Evolutionary conservation across 2,888 invertebrate species (phyloP), one percentile per base, ranked within the genome.

Genomic region (Deilephila porcellus): DNA sequence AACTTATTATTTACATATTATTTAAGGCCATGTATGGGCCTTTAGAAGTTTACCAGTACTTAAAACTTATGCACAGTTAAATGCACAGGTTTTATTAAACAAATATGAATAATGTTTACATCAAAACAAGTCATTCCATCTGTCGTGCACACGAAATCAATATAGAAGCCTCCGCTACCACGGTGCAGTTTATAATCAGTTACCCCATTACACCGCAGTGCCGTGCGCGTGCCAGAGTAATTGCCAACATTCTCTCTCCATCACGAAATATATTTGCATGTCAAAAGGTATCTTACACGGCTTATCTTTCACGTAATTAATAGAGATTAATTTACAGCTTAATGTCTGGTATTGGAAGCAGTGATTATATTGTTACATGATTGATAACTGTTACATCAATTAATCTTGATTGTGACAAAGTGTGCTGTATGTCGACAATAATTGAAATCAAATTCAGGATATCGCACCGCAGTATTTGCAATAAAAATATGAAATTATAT

Each of bases 251-350:
- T 67, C 45, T 67, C 67, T 52, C 20, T 14, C 14, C 25, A 20
- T 20, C 67, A 67, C 67, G 52, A 67, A 25, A 67, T 45, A 14
- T 64, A 63, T 34, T 45, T 67, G 45, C 52, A 67, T 25, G 52
- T 25, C 45, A 52, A 25, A 64, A 19, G 63, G 34, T 63, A 20
- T 14, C 25, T 25, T 67, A 45, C 19, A 52, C 25, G 20, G 8
- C n/a, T 64, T 64, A 67, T 67, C 67, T 67, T 63, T 52, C 67
- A 52, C 52, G 25, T 67, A 67, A 67, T 67, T 67, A 67, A 7
- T 4, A 17, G 56, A 52, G 14, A 45, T 19, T 45, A 64, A 37
- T 8, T n/a, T 20, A 37, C 37, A 20, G 19, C 34, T 32, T 8
- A 45, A 64, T 20, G 37, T 34, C 19, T 20, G 20, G 8, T 11